phyloP scores from a whole-genome alignment of 2,888 invertebrate species.

The Kryphioiulus occultus region DNA sequence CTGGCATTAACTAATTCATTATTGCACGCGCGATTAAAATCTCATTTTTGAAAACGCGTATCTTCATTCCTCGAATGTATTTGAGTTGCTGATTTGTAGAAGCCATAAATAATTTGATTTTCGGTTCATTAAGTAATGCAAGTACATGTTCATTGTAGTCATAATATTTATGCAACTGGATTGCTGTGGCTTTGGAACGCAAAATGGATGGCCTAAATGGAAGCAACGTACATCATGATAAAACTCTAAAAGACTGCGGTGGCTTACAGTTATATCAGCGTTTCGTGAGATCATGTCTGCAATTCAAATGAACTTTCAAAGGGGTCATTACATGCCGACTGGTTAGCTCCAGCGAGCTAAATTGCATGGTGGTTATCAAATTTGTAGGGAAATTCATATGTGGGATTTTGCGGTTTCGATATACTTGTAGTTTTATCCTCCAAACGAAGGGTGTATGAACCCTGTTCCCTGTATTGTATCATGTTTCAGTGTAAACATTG shows the following conservation, averaged over 20 bases:
- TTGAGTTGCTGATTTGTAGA: not conserved
- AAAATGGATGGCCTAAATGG: not conserved
- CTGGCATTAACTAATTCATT: conserved; percentile 25
- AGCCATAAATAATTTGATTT: conserved; percentile 30
- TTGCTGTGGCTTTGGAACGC: not conserved
- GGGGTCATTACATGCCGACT: not conserved
- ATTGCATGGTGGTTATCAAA: too few species aligned
- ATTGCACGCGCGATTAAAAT: conserved; percentile 13
- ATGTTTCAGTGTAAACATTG: too few species aligned
- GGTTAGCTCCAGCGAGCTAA: too few species aligned
- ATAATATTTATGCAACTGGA: not conserved
- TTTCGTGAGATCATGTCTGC: not conserved
- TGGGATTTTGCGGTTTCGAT: too few species aligned
- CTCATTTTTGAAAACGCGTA: not conserved
- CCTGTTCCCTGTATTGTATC: too few species aligned
- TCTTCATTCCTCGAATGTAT: not conserved
- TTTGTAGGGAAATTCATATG: too few species aligned
- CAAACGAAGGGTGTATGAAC: too few species aligned
- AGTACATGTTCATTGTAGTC: not conserved
- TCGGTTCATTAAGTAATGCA: conserved; percentile 18
- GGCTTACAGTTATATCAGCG: not conserved
- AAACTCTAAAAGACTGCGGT: not conserved
- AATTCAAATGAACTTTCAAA: not conserved
- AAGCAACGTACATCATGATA: not conserved
- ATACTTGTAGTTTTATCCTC: too few species aligned